These are phyloP conservation scores for Cyprinodon variegatus DNA, from an alignment of 2,113 vertebrate species.

Conservation along the genomic window DNA sequence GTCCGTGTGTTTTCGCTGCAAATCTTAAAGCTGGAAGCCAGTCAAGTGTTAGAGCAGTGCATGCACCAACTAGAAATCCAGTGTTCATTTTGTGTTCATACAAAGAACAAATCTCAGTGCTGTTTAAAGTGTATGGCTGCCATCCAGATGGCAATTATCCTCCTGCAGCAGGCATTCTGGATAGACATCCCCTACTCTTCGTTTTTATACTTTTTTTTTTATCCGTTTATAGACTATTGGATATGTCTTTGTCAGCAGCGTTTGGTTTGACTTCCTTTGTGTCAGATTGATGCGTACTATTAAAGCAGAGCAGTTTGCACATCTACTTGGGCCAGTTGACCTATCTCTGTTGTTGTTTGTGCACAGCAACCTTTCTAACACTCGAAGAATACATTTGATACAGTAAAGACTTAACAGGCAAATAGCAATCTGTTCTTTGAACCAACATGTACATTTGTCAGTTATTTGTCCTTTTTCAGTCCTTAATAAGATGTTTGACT, in stretches of 20 bases:
- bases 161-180: constrained; percentile 20
- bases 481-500: constrained; percentile 12
- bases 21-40: constrained; percentile 27
- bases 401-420: not conserved
- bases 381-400: constrained; percentile 10
- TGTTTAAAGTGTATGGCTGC: constrained; percentile 29
- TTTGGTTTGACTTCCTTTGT: constrained; percentile 44
- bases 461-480: constrained; percentile 12
- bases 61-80: constrained; percentile 29
- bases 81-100: constrained; percentile 12
- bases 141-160: constrained; percentile 45
- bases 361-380: constrained; percentile 24
- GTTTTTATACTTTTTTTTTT: not conserved
- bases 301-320: constrained; percentile 35
- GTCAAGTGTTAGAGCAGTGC: constrained; percentile 25
- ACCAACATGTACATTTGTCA: not conserved
- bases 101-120: constrained; percentile 43
- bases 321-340: constrained; percentile 33
- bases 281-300: constrained; percentile 44
- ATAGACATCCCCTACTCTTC: constrained; percentile 19
- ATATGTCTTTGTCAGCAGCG: constrained; percentile 23
- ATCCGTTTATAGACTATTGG: constrained; percentile 10
- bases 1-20: constrained; percentile 53
- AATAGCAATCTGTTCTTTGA: not conserved
- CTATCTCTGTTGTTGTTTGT: constrained; percentile 19